Percentiles rank a stretch among this genome's conserved stretches.
These are phyloP conservation scores for Sylvilagus bachmani DNA, from an alignment of 2,113 vertebrate genomes.

Conservation along the genomic window DNA sequence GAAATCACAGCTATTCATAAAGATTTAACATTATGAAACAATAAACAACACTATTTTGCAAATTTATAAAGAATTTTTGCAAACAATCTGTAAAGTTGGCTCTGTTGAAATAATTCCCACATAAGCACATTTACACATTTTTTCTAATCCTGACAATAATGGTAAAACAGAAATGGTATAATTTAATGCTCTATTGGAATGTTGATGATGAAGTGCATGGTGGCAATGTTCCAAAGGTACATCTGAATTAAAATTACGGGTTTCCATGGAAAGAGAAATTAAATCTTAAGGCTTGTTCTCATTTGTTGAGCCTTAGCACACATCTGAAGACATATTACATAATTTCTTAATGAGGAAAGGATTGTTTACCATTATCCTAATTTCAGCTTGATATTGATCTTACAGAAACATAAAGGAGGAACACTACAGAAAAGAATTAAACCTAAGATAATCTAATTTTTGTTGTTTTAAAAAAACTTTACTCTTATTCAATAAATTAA, in stretches of 20 bases:
- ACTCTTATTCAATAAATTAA: neutral
- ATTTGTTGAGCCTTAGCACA: neutral
- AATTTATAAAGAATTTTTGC: slow-evolving; percentile 2
- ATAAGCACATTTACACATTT: neutral
- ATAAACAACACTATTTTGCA: neutral
- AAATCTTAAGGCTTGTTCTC: neutral
- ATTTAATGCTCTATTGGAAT: neutral
- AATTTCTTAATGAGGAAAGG: neutral
- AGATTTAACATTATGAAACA: neutral
- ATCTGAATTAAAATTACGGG: neutral
- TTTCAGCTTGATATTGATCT: neutral
- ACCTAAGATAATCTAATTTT: neutral
- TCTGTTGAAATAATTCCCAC: neutral
- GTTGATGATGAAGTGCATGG: neutral
- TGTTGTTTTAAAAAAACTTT: neutral
- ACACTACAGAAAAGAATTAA: neutral
- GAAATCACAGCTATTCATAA: slow-evolving; percentile 29
- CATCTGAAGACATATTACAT: neutral
- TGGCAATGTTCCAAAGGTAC: neutral
- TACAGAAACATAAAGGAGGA: neutral
- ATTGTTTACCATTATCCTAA: neutral
- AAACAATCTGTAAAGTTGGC: neutral
- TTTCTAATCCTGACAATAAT: slow-evolving; percentile 1
- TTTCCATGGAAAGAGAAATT: neutral
- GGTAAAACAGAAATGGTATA: slow-evolving; percentile 41